Percentiles rank a stretch among this genome's conserved stretches.
Evolutionary conservation across 2,797 vertebrate genomes (phyloP).

Genomic region (Yasuhikotakia modesta): DNA sequence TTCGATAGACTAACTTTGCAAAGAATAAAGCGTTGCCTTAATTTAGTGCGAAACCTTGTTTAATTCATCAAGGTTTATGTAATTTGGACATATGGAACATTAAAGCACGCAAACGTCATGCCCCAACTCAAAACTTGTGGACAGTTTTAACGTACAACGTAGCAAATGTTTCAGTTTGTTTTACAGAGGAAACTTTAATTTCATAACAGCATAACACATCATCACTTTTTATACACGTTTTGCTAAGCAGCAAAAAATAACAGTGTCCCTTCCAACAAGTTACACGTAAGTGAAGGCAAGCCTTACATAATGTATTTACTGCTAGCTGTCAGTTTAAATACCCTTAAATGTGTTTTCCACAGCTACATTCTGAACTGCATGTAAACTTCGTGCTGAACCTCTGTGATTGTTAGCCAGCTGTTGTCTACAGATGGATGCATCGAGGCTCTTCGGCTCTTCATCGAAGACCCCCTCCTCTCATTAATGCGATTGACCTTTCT

Average conservation of each 20-base stretch:
- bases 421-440: constrained; percentile 60
- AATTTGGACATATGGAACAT: too few species aligned
- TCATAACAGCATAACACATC: not conserved
- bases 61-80: too few species aligned
- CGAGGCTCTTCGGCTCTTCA: constrained; percentile 46
- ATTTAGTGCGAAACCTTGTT: not conserved
- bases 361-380: not conserved
- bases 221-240: constrained; percentile 1
- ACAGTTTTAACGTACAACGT: not conserved
- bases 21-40: not conserved
- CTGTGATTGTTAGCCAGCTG: constrained; percentile 56
- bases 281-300: constrained; percentile 10
- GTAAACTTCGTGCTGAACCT: constrained; percentile 54
- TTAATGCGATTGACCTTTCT: constrained; percentile 61
- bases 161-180: not conserved
- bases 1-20: not conserved
- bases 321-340: not conserved
- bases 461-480: constrained; percentile 46
- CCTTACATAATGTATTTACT: constrained; percentile 23
- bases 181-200: not conserved
- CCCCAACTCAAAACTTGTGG: not conserved
- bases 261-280: constrained; percentile 13
- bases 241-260: not conserved
- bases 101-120: too few species aligned
- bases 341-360: constrained; percentile 7